phyloP scores from a whole-genome alignment of 2,113 vertebrate species.

The Rhagologus leucostigma region DNA sequence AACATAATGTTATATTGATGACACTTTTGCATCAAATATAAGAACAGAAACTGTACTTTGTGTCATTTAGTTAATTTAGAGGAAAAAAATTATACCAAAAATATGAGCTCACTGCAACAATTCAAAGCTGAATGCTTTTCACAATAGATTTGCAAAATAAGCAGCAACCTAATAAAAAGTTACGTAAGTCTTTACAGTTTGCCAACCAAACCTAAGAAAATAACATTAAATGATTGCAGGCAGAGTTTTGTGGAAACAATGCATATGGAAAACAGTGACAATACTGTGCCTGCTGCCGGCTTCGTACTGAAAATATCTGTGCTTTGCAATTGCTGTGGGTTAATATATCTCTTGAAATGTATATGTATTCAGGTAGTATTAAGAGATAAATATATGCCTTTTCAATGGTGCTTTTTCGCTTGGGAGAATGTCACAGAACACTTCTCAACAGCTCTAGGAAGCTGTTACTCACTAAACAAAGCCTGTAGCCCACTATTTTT shows the following conservation, averaged over 20 bases:
- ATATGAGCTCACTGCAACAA: not conserved
- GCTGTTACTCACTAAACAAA: not conserved
- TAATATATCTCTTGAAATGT: not conserved
- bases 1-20: not conserved
- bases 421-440: not conserved
- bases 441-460: not conserved
- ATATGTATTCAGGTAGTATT: not conserved
- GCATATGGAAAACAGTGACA: not conserved
- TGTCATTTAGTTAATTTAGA: not conserved
- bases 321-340: not conserved
- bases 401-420: not conserved
- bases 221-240: not conserved
- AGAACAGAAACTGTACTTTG: not conserved
- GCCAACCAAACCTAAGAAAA: not conserved
- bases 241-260: not conserved
- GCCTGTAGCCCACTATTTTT: conserved; percentile 9
- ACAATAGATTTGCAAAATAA: conserved; percentile 9
- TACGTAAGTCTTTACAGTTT: not conserved
- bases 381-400: conserved; percentile 13
- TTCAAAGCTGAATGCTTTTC: not conserved
- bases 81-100: not conserved
- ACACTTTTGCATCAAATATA: not conserved
- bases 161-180: not conserved
- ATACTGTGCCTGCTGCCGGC: not conserved
- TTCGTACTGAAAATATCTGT: not conserved